phyloP scores from a whole-genome alignment of 1,140 invertebrate genomes.

The Lepidostoma basale region DNA sequence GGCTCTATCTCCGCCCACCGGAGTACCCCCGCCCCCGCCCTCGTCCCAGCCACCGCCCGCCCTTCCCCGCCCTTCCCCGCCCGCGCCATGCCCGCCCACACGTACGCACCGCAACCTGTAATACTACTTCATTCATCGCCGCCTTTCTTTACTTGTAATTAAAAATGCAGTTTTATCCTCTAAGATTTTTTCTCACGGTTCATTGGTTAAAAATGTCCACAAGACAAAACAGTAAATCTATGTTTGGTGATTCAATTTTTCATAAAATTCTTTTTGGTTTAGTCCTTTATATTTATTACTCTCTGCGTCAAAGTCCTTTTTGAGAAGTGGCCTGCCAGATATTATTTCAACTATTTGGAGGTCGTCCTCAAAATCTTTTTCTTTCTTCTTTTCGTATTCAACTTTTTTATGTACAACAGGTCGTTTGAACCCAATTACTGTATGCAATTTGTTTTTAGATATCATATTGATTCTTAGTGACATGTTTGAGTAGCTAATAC shows the following conservation, averaged over 20 bases:
- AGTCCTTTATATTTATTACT: background rate
- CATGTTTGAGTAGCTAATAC: too few species aligned
- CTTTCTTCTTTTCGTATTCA: too few species aligned
- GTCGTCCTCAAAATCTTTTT: too few species aligned
- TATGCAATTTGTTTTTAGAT: too few species aligned
- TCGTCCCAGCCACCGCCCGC: background rate
- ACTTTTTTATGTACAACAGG: too few species aligned
- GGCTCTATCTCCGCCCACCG: constrained; percentile 31
- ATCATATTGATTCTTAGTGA: too few species aligned
- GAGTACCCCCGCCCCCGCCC: background rate
- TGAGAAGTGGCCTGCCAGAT: too few species aligned
- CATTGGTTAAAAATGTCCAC: background rate
- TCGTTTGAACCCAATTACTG: too few species aligned
- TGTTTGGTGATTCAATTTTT: background rate
- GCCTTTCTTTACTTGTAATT: background rate
- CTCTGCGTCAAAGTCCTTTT: too few species aligned
- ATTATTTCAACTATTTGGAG: too few species aligned
- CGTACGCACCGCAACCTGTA: constrained; percentile 11
- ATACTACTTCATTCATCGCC: background rate
- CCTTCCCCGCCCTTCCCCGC: background rate
- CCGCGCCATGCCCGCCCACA: background rate
- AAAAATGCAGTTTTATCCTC: background rate
- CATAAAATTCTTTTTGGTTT: background rate
- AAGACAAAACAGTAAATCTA: background rate
- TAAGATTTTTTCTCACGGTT: background rate